Evolutionary conservation across 2,113 vertebrate species (phyloP).

Genomic region (Apus apus): DNA sequence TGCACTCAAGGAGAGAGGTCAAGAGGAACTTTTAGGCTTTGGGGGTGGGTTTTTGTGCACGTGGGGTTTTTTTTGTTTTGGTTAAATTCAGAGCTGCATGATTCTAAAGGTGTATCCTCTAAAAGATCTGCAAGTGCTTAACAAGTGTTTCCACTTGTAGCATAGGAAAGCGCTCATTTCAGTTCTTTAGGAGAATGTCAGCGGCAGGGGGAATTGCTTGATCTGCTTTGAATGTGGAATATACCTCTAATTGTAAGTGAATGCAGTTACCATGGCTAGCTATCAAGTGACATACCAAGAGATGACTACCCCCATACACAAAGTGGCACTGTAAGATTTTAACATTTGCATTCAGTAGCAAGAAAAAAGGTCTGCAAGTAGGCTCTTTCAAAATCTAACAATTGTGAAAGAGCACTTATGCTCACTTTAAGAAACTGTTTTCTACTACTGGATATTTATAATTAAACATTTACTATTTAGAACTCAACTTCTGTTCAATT

Average conservation of each 20-base stretch:
- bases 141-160: not conserved
- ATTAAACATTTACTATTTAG: not conserved
- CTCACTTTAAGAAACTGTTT: not conserved
- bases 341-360: not conserved
- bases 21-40: not conserved
- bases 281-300: not conserved
- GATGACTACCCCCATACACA: not conserved
- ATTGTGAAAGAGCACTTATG: not conserved
- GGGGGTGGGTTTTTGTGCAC: accelerated
- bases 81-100: not conserved
- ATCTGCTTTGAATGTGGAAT: not conserved
- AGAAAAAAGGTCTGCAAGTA: not conserved
- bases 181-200: not conserved
- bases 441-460: not conserved
- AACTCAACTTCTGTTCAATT: not conserved
- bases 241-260: not conserved
- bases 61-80: not conserved
- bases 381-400: not conserved
- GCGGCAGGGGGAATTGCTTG: not conserved
- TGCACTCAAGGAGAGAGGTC: not conserved
- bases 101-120: not conserved
- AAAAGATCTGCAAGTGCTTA: not conserved
- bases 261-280: not conserved
- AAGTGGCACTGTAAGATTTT: not conserved
- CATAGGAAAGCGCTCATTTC: not conserved